Percentiles rank a stretch among this genome's conserved stretches.
Conservation (phyloP, 1,140 invertebrate genomes). For the Pantala flavescens region DNA sequence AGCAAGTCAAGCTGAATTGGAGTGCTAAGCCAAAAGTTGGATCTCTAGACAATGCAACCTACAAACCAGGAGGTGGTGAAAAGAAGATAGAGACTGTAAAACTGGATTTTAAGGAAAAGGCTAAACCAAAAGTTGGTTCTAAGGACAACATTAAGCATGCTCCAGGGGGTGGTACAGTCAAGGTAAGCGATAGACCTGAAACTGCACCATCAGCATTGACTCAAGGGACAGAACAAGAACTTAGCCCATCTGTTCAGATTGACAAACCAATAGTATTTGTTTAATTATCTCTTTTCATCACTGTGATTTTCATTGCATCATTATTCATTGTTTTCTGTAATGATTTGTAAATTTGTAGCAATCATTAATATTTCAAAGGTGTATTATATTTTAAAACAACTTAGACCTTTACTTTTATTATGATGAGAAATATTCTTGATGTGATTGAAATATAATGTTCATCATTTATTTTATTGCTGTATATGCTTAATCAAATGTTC, state of each 20-base stretch:
- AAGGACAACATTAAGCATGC: constrained; percentile 82
- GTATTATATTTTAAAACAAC: no score
- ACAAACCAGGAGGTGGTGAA: constrained; percentile 85
- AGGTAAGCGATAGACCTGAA: constrained; percentile 49
- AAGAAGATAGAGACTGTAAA: constrained; percentile 86
- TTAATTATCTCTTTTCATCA: background rate
- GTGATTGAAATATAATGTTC: no score
- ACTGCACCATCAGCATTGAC: background rate
- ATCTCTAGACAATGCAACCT: constrained; percentile 83
- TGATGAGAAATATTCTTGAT: no score
- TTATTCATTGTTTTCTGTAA: no score
- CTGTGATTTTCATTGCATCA: no score
- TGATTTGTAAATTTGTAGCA: no score
- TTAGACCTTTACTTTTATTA: no score
- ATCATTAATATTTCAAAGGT: no score
- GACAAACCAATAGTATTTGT: background rate
- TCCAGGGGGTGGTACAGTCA: constrained; percentile 78
- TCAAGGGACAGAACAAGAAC: background rate
- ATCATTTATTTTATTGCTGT: no score
- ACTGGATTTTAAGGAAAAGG: constrained; percentile 83
- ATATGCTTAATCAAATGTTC: no score
- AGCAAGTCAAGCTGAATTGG: constrained; percentile 79
- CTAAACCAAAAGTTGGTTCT: constrained; percentile 84
- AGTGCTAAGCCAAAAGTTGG: constrained; percentile 88
- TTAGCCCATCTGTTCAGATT: background rate